phyloP scores from a whole-genome alignment of 2,113 vertebrate species.

The Crotalus horridus region DNA sequence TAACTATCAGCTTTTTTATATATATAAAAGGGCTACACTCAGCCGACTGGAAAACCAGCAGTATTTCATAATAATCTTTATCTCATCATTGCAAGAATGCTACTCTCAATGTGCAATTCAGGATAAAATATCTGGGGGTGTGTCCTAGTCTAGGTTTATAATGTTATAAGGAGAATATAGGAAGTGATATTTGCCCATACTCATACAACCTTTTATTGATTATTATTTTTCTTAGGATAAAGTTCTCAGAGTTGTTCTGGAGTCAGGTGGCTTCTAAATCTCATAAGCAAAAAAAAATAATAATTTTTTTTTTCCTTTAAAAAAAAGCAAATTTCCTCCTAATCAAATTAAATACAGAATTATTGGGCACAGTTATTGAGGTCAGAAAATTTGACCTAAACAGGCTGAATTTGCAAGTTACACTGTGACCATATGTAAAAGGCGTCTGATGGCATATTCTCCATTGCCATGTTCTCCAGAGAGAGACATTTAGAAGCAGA shows the following conservation, averaged over 20 bases:
- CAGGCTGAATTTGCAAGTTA: background rate
- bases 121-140: background rate
- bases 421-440: background rate
- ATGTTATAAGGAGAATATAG: background rate
- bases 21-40: background rate
- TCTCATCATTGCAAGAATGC: background rate
- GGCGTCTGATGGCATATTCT: background rate
- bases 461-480: no score
- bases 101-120: conserved; percentile 9
- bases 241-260: background rate
- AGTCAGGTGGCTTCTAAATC: background rate
- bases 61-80: background rate
- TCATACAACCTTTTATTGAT: background rate
- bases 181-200: background rate
- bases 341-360: background rate
- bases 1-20: background rate
- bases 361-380: background rate
- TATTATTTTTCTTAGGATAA: background rate
- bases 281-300: background rate
- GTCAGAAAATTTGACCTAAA: background rate
- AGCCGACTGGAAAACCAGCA: background rate
- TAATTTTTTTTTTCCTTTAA: background rate
- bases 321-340: background rate
- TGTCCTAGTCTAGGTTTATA: background rate
- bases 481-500: background rate